A percentile compares a stretch with the other conserved stretches of the same genome.
phyloP scores from a whole-genome alignment of 2,888 invertebrate species.

The Drosophila fulvimacula region DNA sequence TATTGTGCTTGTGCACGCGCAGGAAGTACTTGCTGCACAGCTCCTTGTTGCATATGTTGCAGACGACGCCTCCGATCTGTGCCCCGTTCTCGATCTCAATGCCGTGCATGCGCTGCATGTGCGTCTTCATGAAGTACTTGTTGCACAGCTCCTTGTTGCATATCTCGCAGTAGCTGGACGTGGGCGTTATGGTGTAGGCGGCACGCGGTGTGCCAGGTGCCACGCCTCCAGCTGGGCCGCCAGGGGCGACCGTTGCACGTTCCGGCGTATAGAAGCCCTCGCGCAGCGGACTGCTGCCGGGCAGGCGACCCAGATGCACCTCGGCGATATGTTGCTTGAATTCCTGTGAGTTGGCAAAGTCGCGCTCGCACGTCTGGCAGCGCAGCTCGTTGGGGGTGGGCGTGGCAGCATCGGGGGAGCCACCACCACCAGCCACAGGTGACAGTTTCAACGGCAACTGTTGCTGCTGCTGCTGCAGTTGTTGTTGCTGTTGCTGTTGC shows the following conservation, averaged over 20 bases:
- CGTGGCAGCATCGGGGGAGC: slow-evolving; percentile 57
- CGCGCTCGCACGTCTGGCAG: slow-evolving; percentile 84
- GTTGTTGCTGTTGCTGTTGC: slow-evolving; percentile 38
- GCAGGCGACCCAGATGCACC: slow-evolving; percentile 85
- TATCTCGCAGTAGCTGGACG: slow-evolving; percentile 97
- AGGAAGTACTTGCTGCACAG: slow-evolving; percentile 99
- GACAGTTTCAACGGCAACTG: slow-evolving; percentile 74
- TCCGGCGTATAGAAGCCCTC: slow-evolving; percentile 86
- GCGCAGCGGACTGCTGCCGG: slow-evolving; percentile 81
- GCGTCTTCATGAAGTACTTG: slow-evolving; percentile 99
- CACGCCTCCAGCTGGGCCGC: slow-evolving; percentile 14
- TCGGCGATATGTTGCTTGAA: slow-evolving; percentile 90
- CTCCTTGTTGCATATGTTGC: slow-evolving; percentile 99
- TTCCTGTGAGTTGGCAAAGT: slow-evolving; percentile 89
- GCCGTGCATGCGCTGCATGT: slow-evolving; percentile 99
- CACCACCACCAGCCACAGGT: slow-evolving; percentile 56
- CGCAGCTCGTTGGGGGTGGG: slow-evolving; percentile 69
- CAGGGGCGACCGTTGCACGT: slow-evolving; percentile 77
- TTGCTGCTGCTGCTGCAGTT: slow-evolving; percentile 42
- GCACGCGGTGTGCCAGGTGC: slow-evolving; percentile 67
- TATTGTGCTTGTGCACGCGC: slow-evolving; percentile 98
- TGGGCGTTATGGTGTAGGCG: slow-evolving; percentile 88
- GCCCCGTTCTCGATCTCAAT: slow-evolving; percentile 97
- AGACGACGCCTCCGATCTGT: slow-evolving; percentile 96
- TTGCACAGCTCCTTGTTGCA: slow-evolving; percentile 99